These are phyloP conservation scores for Adelognathus sp. DNA, from an alignment of 2,888 invertebrate species.

Conservation along the genomic window DNA sequence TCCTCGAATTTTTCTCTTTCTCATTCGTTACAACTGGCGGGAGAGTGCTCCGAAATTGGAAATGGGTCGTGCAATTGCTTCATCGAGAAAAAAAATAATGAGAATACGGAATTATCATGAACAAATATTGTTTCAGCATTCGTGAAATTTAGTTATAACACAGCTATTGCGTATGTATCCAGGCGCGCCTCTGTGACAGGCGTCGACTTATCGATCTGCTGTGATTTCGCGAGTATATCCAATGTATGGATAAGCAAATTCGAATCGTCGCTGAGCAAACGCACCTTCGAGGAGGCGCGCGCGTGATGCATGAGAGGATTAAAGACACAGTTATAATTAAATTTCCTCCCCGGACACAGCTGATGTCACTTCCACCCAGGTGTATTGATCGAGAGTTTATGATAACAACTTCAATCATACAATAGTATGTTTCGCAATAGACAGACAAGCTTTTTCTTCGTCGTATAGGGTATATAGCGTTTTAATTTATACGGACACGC, in stretches of 20 bases:
- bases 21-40: background rate
- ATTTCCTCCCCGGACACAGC: too few species aligned
- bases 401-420: slow-evolving; percentile 4
- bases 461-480: slow-evolving; percentile 16
- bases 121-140: background rate
- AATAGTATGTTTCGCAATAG: slow-evolving; percentile 11
- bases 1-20: background rate
- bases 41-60: background rate
- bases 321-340: background rate
- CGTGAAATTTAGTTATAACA: background rate
- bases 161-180: background rate
- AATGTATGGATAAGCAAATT: background rate
- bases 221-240: background rate
- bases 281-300: background rate
- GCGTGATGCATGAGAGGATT: background rate
- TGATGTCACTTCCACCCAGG: background rate
- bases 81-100: background rate
- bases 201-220: background rate
- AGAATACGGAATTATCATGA: background rate
- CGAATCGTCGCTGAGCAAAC: background rate
- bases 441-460: slow-evolving; percentile 12
- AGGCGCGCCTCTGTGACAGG: background rate
- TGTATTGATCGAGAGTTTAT: slow-evolving; percentile 8
- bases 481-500: slow-evolving; percentile 42
- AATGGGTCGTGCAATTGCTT: background rate